A percentile compares a stretch with the other conserved stretches of the same genome.
Evolutionary conservation across 2,797 vertebrate species (phyloP).

Genomic region (Hirundo rustica): DNA sequence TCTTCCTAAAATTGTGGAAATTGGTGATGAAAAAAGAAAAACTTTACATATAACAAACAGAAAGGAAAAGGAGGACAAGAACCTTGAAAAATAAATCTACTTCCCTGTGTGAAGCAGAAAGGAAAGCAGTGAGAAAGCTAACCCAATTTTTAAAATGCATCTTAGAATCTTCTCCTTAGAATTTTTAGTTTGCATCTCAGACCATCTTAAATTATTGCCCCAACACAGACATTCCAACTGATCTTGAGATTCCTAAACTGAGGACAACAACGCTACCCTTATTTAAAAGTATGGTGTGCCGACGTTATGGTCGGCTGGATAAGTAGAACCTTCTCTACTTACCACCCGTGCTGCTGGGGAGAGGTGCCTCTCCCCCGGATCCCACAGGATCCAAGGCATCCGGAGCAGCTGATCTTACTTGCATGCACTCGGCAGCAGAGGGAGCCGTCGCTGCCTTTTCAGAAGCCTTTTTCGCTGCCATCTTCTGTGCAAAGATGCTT

Average conservation of each 20-base stretch:
- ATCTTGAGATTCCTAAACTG: background rate
- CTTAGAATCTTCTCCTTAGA: background rate
- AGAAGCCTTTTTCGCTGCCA: constrained; percentile 83
- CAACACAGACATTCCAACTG: background rate
- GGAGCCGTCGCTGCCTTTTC: constrained; percentile 54
- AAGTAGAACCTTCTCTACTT: constrained; percentile 17
- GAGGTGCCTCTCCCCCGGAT: background rate
- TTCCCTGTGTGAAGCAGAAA: background rate
- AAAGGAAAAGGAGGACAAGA: background rate
- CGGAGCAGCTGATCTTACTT: background rate
- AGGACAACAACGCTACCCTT: background rate
- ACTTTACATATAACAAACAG: background rate
- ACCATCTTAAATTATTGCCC: background rate
- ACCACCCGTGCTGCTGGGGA: background rate
- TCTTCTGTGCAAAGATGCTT: constrained; percentile 95
- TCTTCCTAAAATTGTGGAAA: background rate
- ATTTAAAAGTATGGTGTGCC: background rate
- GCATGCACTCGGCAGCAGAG: background rate
- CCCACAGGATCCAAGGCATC: background rate
- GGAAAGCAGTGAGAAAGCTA: background rate
- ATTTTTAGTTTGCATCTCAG: background rate
- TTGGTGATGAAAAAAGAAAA: background rate
- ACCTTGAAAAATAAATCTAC: background rate
- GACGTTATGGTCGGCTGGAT: background rate
- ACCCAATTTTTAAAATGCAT: background rate